These are phyloP conservation scores for Cotesia typhae DNA, from an alignment of 1,140 invertebrate species.

Conservation along the genomic window DNA sequence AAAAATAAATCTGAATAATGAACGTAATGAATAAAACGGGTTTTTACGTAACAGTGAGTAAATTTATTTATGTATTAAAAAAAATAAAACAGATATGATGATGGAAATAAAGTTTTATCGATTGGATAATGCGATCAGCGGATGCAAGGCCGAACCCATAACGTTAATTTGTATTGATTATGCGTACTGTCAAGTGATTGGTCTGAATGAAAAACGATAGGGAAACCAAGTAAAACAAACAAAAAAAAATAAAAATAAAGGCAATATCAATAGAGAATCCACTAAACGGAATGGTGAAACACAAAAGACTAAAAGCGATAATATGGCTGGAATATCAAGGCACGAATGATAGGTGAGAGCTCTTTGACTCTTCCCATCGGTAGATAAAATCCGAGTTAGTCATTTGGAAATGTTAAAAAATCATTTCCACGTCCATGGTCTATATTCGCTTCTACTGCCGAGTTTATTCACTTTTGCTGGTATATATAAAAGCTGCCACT, in stretches of 20 bases:
- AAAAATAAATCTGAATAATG: too few relatives aligned
- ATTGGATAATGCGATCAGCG: background rate
- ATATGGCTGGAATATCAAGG: conserved; percentile 22
- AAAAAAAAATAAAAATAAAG: conserved; percentile 10
- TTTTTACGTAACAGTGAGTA: too few relatives aligned
- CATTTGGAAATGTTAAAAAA: conserved; percentile 55
- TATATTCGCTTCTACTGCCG: background rate
- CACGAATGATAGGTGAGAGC: conserved; percentile 28
- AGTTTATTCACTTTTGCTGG: background rate
- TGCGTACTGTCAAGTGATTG: background rate
- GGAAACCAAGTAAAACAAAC: too few relatives aligned
- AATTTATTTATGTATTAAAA: conserved; percentile 26
- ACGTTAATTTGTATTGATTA: conserved; percentile 14
- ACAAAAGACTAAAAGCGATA: conserved; percentile 37
- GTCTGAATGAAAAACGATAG: background rate
- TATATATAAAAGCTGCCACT: background rate
- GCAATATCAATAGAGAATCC: background rate
- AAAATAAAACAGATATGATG: too few relatives aligned
- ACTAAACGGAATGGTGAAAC: conserved; percentile 17
- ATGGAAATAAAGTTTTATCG: too few relatives aligned
- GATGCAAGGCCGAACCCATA: background rate
- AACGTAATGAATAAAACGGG: too few relatives aligned
- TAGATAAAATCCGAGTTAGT: conserved; percentile 51
- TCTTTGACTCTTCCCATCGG: conserved; percentile 39
- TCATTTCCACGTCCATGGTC: conserved; percentile 44